A percentile compares a stretch with the other conserved stretches of the same genome.
These are phyloP conservation scores for Dusona sp. DNA, from an alignment of 2,888 invertebrate species.

Conservation along the genomic window DNA sequence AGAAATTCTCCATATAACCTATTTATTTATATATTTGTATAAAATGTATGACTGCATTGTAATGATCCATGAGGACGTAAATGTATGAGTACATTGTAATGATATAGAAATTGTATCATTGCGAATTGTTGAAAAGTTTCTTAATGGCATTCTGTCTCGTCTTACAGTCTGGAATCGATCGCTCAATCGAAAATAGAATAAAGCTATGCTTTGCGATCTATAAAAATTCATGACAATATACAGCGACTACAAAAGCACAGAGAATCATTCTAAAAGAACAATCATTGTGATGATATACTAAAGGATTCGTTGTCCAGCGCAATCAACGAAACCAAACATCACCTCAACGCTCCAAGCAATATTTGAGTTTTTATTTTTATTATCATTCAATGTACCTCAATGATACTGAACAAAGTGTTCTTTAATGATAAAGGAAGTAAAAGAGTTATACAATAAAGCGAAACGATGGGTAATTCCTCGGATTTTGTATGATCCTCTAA, in stretches of 20 bases:
- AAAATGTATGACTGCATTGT: conserved; percentile 27
- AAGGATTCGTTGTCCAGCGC: not conserved
- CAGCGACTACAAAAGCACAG: not conserved
- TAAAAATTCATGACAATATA: not conserved
- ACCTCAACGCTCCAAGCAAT: not conserved
- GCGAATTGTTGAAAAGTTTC: conserved; percentile 11
- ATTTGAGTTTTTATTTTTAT: not conserved
- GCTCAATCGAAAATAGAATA: conserved; percentile 1
- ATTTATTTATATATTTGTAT: conserved; percentile 25
- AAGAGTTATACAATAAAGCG: not conserved
- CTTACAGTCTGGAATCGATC: conserved; percentile 24
- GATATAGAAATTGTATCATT: conserved; percentile 10
- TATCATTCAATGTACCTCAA: not conserved
- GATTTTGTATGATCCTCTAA: conserved; percentile 4
- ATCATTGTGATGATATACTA: not conserved
- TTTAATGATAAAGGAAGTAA: not conserved
- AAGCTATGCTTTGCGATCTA: not conserved
- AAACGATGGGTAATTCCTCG: conserved; percentile 26
- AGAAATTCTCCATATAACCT: conserved; percentile 22
- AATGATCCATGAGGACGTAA: not conserved
- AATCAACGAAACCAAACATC: not conserved
- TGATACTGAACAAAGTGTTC: not conserved
- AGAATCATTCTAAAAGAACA: not conserved
- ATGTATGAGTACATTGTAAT: not conserved
- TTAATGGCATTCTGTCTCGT: conserved; percentile 8